Evolutionary conservation across 2,113 vertebrate genomes (phyloP).

Genomic region (Megaceryle maxima): DNA sequence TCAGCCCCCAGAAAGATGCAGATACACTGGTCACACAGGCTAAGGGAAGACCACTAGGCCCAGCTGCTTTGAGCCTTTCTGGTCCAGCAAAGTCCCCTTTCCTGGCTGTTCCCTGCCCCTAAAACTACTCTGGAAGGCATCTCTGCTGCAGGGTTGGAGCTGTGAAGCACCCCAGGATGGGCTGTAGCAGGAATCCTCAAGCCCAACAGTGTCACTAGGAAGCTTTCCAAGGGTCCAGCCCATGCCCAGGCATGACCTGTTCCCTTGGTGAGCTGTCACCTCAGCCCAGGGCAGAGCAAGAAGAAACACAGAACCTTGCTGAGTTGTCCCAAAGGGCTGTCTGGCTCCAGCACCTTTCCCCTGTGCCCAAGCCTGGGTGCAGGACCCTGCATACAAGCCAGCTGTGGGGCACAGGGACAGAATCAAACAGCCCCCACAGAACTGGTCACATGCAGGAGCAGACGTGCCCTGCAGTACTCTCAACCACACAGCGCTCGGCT

Average conservation of each 20-base stretch:
- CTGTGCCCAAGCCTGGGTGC: fast-evolving
- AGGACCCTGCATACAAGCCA: fast-evolving
- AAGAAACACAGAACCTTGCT: neutral
- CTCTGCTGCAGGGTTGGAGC: fast-evolving
- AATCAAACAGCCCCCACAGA: neutral
- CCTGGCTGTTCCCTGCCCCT: neutral
- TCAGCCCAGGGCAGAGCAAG: neutral
- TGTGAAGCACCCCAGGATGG: neutral
- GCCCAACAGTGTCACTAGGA: neutral
- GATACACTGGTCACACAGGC: fast-evolving
- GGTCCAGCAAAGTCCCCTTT: neutral
- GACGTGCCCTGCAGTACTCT: slow-evolving; percentile 22
- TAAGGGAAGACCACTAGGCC: neutral
- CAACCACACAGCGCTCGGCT: slow-evolving; percentile 30
- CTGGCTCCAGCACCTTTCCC: neutral
- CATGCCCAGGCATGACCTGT: neutral
- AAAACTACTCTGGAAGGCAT: neutral
- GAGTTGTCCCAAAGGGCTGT: neutral
- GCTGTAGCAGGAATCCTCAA: neutral
- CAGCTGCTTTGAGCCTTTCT: neutral
- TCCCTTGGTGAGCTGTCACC: neutral
- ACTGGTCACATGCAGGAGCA: neutral
- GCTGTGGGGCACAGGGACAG: neutral
- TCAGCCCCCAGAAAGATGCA: neutral
- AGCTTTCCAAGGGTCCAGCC: neutral